Evolutionary conservation across 2,888 invertebrate species (phyloP).

Genomic region (Cheilosia urbana): DNA sequence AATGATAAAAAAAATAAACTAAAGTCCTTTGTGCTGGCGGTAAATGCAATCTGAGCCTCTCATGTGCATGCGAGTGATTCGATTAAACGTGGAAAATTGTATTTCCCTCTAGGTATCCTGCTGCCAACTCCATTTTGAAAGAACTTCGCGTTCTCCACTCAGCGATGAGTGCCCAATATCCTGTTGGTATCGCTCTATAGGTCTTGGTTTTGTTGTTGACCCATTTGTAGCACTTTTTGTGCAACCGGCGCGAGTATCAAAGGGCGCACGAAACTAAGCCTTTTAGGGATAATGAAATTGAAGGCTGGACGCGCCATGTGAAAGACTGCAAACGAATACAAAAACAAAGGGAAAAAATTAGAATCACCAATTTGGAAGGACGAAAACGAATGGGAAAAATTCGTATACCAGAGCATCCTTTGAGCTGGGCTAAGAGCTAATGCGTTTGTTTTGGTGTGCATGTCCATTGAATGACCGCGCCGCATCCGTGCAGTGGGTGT

Average conservation of each 20-base stretch:
- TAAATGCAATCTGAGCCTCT: constrained; percentile 68
- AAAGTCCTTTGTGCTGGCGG: constrained; percentile 50
- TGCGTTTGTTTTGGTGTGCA: constrained; percentile 74
- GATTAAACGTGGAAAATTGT: constrained; percentile 59
- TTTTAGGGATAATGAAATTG: constrained; percentile 74
- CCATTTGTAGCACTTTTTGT: constrained; percentile 65
- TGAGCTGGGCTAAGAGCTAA: constrained; percentile 48
- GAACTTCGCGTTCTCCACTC: constrained; percentile 41
- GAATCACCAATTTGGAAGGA: not conserved
- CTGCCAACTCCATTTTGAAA: constrained; percentile 65
- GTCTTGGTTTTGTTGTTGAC: constrained; percentile 58
- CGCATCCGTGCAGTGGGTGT: constrained; percentile 62
- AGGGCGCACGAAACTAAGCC: constrained; percentile 64
- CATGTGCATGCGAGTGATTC: constrained; percentile 73
- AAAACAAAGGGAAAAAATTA: constrained; percentile 1
- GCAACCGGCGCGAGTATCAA: constrained; percentile 62
- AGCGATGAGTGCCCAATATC: constrained; percentile 67
- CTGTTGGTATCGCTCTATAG: constrained; percentile 52
- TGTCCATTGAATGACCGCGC: constrained; percentile 67
- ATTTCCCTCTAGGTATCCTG: constrained; percentile 7
- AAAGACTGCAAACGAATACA: constrained; percentile 19
- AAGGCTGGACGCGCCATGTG: constrained; percentile 61
- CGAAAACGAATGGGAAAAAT: constrained; percentile 2
- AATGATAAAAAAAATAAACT: not conserved
- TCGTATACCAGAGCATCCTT: constrained; percentile 44